phyloP scores from a whole-genome alignment of 2,797 vertebrate genomes.

The Lepilemur ruficaudatus region DNA sequence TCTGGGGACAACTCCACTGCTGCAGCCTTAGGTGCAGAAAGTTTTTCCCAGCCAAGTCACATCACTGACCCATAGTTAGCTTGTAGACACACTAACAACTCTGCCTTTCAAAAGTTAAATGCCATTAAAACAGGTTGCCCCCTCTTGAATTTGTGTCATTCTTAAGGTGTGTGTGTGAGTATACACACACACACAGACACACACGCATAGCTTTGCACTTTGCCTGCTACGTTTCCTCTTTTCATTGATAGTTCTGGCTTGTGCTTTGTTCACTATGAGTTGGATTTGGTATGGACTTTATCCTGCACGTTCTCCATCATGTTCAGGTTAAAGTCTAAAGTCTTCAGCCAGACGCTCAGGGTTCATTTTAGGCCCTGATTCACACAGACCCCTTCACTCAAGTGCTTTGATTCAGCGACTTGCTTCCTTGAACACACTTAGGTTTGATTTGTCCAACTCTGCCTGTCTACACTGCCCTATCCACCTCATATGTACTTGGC shows the following conservation, averaged over 20 bases:
- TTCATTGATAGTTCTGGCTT: neutral
- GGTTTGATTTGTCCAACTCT: neutral
- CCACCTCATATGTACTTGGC: neutral
- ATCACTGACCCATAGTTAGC: neutral
- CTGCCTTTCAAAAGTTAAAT: neutral
- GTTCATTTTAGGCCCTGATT: neutral
- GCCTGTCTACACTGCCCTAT: neutral
- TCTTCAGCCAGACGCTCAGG: neutral
- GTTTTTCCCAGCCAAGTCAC: neutral
- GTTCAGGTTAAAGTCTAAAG: neutral
- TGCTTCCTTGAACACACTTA: neutral
- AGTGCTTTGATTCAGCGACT: neutral
- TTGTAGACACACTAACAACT: neutral
- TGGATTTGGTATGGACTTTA: slow-evolving; percentile 2
- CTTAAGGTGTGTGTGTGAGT: neutral
- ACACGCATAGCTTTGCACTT: neutral
- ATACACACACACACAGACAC: neutral
- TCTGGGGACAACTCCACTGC: neutral
- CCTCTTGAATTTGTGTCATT: neutral
- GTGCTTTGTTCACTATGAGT: neutral
- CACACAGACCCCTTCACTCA: neutral
- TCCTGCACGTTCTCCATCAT: neutral
- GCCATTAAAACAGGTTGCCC: neutral
- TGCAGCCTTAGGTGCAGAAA: accelerated
- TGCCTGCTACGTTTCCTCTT: neutral